These are phyloP conservation scores for Hesperia comma DNA, from an alignment of 2,888 invertebrate genomes.

Conservation along the genomic window DNA sequence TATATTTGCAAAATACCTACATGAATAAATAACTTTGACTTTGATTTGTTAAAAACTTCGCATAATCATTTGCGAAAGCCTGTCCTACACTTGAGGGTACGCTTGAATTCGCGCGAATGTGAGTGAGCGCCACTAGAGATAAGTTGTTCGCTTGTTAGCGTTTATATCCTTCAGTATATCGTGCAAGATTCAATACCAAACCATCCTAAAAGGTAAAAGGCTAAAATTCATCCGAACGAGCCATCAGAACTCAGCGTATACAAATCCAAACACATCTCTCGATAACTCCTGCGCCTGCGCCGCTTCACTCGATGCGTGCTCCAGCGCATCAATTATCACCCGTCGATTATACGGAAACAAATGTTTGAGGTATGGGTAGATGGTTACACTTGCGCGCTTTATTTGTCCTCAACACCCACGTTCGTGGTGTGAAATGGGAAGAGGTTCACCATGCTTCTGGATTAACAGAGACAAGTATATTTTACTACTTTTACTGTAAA, in stretches of 20 bases:
- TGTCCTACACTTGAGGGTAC: too few species aligned
- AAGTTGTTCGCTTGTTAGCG: too few species aligned
- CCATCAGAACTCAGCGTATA: neutral
- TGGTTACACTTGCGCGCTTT: slow-evolving; percentile 28
- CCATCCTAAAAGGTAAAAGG: neutral
- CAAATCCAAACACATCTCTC: slow-evolving; percentile 44
- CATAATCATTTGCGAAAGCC: too few species aligned
- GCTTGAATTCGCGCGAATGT: too few species aligned
- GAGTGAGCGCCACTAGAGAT: too few species aligned
- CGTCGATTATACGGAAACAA: slow-evolving; percentile 37
- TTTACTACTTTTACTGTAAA: too few species aligned
- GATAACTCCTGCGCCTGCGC: slow-evolving; percentile 41
- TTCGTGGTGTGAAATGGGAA: neutral
- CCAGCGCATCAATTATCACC: slow-evolving; percentile 50
- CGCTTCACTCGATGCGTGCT: slow-evolving; percentile 52
- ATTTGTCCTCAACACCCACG: slow-evolving; percentile 17
- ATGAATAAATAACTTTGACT: too few species aligned
- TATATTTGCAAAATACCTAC: too few species aligned
- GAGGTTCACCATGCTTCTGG: neutral
- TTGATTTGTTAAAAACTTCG: too few species aligned
- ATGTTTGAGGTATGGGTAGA: slow-evolving; percentile 34
- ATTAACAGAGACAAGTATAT: neutral
- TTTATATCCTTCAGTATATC: too few species aligned
- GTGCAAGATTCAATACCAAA: too few species aligned
- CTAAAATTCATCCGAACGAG: neutral